A percentile compares a stretch with the other conserved stretches of the same genome.
phyloP scores from a whole-genome alignment of 2,888 invertebrate genomes.

The Acrocera orbiculus region DNA sequence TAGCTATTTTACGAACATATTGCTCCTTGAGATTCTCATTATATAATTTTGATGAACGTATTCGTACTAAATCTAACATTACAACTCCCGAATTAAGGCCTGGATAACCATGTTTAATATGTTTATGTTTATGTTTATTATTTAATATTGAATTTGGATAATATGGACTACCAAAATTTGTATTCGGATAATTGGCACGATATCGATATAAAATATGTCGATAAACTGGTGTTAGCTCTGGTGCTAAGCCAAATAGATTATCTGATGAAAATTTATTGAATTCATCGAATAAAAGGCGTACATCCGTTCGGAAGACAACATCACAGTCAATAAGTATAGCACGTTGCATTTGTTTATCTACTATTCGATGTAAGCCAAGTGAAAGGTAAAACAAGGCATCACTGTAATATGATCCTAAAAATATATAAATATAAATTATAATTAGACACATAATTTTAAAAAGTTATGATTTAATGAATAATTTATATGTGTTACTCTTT shows the following conservation, averaged over 20 bases:
- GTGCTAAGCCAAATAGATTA: constrained; percentile 51
- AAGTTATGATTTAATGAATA: too few species aligned
- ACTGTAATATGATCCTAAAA: constrained; percentile 50
- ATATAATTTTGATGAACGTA: constrained; percentile 44
- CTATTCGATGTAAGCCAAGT: constrained; percentile 49
- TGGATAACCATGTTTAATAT: constrained; percentile 38
- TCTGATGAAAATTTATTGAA: constrained; percentile 45
- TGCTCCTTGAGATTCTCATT: constrained; percentile 36
- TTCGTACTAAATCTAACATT: constrained; percentile 46
- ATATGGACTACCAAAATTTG: constrained; percentile 37
- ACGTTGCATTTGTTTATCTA: constrained; percentile 39
- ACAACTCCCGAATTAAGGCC: constrained; percentile 70
- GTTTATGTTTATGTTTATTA: constrained; percentile 15
- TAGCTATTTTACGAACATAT: constrained; percentile 36
- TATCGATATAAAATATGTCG: constrained; percentile 53
- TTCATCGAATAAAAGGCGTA: constrained; percentile 44
- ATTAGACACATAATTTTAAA: too few species aligned
- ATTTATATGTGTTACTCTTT: too few species aligned
- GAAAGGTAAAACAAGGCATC: constrained; percentile 65
- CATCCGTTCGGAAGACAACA: constrained; percentile 50
- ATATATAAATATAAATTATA: constrained; percentile 11
- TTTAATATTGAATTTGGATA: constrained; percentile 17
- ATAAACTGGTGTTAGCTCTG: constrained; percentile 63
- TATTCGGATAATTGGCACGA: constrained; percentile 42
- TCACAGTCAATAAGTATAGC: constrained; percentile 63